Base-by-base conservation (phyloP, 2,888 invertebrate species). In the Sinohyriopsis cumingii region DNA sequence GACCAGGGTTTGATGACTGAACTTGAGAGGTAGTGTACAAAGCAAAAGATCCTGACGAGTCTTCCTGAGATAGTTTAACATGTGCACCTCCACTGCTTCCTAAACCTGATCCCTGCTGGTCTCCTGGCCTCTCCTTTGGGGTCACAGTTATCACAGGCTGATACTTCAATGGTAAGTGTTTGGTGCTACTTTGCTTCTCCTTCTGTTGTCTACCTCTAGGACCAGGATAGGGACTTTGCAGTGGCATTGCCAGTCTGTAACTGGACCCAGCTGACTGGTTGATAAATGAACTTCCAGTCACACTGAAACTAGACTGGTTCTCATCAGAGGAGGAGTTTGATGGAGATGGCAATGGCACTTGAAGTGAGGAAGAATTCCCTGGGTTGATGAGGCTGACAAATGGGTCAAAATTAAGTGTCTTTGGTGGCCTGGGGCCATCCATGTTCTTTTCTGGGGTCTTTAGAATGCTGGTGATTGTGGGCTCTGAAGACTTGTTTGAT, bases 351-450 rank as follows among this genome's bases (percentile, higher is more conserved):
- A 84, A 70, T 55, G 84, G 82, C 63, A 82, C 66, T 69, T 84
- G 82, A 28, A 82, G 77, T 59, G 81, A 77, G 64, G 77, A 68
- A 1, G 79, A 75, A 24, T 79, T 76, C 20, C 76, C 77, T 57
- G 82, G 80, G 66, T 82, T 83, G 72, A 84, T 84, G 71, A 85
- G 70, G 73, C 84, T 87, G 59, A 87, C 80, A 24, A 83, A 78
- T 20, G 87, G 87, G 45, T 80, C 84, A 80, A 86, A 85, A 72
- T 86, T 86, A 28, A 87, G 70, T 12, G 85, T 82, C 66, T 86
- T 87, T 1, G 75, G 78, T 60, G 81, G 73, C 74, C 75, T 76
- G 6, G 75, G 63, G 45, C 65, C 71, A 71, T 71, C 74, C 33
- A 74, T 64, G 33, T 78, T 71, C 65, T 79, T 77, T 68, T 86